Conservation (phyloP, 2,888 invertebrate species). For the Allophyes oxyacanthae region DNA sequence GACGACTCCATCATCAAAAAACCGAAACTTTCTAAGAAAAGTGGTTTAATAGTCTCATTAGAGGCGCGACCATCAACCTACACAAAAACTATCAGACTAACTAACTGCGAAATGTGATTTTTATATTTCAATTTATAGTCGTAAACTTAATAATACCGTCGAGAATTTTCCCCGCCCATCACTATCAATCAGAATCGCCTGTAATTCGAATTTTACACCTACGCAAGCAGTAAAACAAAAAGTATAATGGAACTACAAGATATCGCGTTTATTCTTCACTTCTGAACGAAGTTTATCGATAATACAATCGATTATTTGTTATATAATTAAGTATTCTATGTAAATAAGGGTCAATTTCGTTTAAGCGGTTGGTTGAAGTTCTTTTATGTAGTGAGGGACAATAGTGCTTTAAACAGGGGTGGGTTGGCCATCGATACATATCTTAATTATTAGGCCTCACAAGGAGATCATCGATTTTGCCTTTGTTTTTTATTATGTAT, state of each 20-base stretch:
- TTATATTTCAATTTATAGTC: constrained; percentile 65
- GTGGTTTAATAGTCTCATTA: constrained; percentile 45
- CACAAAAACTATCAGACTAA: constrained; percentile 42
- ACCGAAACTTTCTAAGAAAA: constrained; percentile 49
- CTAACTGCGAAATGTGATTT: constrained; percentile 59
- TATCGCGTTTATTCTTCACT: constrained; percentile 42
- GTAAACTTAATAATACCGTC: constrained; percentile 65
- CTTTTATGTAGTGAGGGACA: constrained; percentile 67
- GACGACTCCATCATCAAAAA: constrained; percentile 23
- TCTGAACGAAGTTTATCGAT: constrained; percentile 52
- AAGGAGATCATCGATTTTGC: constrained; percentile 78
- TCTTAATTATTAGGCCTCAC: constrained; percentile 89
- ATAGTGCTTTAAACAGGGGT: constrained; percentile 80
- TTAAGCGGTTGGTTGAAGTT: constrained; percentile 35
- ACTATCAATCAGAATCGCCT: constrained; percentile 76
- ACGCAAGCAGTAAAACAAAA: constrained; percentile 76
- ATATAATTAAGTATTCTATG: constrained; percentile 57
- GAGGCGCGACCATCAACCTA: constrained; percentile 33
- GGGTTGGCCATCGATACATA: constrained; percentile 86
- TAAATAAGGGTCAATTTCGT: constrained; percentile 57
- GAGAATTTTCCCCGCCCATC: constrained; percentile 66
- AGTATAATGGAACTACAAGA: constrained; percentile 45
- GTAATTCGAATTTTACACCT: constrained; percentile 76
- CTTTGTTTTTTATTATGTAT: constrained; percentile 78
- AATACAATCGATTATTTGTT: constrained; percentile 56